A percentile compares a stretch with the other conserved stretches of the same genome.
Evolutionary conservation across 2,888 invertebrate species (phyloP).

Genomic region (Glyphotaelius pellucidus): DNA sequence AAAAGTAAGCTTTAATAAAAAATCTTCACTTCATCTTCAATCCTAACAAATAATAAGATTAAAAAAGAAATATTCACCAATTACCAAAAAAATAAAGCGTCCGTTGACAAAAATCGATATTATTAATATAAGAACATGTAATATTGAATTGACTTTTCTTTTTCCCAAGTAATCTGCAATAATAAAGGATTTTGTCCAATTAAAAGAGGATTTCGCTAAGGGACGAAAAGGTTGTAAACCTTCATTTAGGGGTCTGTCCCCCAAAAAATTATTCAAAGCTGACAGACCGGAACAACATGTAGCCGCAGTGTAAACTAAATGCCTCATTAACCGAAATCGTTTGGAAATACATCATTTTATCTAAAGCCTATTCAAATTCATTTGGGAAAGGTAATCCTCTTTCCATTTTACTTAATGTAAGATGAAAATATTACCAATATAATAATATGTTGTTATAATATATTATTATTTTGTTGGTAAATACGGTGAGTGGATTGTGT

Average conservation of each 20-base stretch:
- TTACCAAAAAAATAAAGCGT: background rate
- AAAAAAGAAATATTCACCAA: background rate
- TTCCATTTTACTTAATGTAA: background rate
- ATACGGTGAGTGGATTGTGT: background rate
- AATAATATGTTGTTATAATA: background rate
- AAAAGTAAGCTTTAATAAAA: too few relatives aligned
- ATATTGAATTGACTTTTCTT: background rate
- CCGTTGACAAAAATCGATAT: background rate
- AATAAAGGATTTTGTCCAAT: conserved; percentile 33
- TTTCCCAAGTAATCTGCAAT: conserved; percentile 2
- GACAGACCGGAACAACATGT: conserved; percentile 23
- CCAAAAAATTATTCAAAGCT: conserved; percentile 47
- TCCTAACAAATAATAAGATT: background rate
- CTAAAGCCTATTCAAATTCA: background rate
- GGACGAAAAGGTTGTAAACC: conserved; percentile 35
- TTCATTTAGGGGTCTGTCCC: conserved; percentile 36
- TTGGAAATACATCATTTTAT: background rate
- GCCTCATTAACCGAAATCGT: conserved; percentile 3
- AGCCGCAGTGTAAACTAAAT: conserved; percentile 3
- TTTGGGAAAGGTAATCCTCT: background rate
- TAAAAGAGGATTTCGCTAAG: conserved; percentile 40
- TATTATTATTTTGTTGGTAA: background rate
- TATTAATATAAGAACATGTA: background rate
- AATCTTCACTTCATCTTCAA: background rate
- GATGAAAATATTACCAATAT: background rate